Conservation (phyloP, 2,888 invertebrate genomes). For the Nomada ferruginata region DNA sequence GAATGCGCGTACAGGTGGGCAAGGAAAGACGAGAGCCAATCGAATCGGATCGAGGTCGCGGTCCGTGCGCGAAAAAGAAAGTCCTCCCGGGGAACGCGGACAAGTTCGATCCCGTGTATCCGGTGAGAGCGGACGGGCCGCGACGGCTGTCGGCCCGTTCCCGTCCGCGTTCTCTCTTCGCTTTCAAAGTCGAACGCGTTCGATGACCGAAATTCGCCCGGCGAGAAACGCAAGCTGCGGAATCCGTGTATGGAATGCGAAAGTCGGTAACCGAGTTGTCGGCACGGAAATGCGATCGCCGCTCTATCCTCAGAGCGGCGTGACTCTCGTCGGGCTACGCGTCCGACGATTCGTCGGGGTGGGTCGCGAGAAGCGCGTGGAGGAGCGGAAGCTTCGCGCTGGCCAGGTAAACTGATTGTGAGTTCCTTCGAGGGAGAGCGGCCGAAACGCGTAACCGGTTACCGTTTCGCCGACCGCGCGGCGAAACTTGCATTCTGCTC, state of each 20-base stretch:
- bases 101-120: conserved; percentile 62
- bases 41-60: conserved; percentile 71
- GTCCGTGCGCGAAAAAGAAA: conserved; percentile 75
- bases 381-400: conserved; percentile 3
- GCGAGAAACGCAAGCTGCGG: conserved; percentile 25
- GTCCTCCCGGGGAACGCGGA: conserved; percentile 67
- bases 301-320: not conserved
- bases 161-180: conserved; percentile 44
- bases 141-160: conserved; percentile 25
- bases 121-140: conserved; percentile 75
- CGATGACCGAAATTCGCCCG: conserved; percentile 71
- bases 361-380: not conserved
- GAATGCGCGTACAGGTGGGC: not conserved
- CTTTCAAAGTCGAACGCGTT: conserved; percentile 43
- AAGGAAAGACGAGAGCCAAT: not conserved
- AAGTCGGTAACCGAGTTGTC: conserved; percentile 55
- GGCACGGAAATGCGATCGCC: conserved; percentile 1
- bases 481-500: conserved; percentile 19
- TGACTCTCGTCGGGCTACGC: not conserved
- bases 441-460: conserved; percentile 40
- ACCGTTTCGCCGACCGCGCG: conserved; percentile 24
- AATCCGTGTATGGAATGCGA: conserved; percentile 44
- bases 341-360: not conserved
- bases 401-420: not conserved
- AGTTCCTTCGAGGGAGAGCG: conserved; percentile 32